Conservation (phyloP, 2,888 invertebrate genomes). For the Pocota personata region DNA sequence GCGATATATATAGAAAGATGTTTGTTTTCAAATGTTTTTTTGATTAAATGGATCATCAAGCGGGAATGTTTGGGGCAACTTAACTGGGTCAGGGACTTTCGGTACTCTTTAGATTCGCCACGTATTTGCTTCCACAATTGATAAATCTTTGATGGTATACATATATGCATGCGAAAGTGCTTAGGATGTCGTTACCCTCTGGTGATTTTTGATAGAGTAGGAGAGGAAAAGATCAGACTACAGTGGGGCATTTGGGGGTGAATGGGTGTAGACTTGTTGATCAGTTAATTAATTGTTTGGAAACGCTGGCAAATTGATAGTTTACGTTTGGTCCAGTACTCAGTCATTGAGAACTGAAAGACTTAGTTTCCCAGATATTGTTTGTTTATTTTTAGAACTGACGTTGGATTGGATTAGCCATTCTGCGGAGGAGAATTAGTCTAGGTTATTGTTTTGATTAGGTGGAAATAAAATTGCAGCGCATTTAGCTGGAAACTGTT, state of each 20-base stretch:
- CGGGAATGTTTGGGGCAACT: conserved; percentile 43
- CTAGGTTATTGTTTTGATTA: neutral
- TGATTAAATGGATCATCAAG: conserved; percentile 67
- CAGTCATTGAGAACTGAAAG: neutral
- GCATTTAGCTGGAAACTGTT: neutral
- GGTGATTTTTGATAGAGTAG: conserved; percentile 36
- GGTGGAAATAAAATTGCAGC: neutral
- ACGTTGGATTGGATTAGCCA: conserved; percentile 12
- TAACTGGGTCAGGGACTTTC: conserved; percentile 67
- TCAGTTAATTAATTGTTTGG: conserved; percentile 59
- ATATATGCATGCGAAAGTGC: conserved; percentile 35
- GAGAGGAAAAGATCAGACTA: conserved; percentile 18
- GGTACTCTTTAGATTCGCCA: conserved; percentile 26
- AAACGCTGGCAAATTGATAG: conserved; percentile 5
- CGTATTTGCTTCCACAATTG: conserved; percentile 22
- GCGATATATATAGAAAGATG: neutral
- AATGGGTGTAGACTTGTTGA: conserved; percentile 49
- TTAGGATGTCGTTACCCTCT: conserved; percentile 63
- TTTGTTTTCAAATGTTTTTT: conserved; percentile 9
- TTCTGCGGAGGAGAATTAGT: neutral
- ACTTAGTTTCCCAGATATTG: conserved; percentile 33
- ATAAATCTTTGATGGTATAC: conserved; percentile 32
- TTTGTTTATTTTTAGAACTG: conserved; percentile 64
- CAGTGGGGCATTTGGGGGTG: neutral
- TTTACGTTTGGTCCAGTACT: neutral